Evolutionary conservation across 2,888 invertebrate species (phyloP), one percentile per base, ranked within the genome.

Genomic region (Amblyjoppa fuscipennis): DNA sequence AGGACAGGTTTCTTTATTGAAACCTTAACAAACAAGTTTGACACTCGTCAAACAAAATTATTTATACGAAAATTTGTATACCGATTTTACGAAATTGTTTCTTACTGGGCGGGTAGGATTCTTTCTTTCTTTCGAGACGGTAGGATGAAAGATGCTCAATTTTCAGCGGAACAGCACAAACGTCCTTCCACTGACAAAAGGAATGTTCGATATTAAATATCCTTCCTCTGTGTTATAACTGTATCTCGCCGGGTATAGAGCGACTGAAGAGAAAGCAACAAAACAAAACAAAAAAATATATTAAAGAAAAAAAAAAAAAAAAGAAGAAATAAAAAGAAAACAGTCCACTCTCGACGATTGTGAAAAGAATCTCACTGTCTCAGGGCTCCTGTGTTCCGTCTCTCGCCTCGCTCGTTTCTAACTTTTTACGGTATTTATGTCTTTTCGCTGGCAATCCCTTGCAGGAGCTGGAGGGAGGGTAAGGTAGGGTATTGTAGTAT

Each of bases 311-410:
- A 34, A 34, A 38, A 9, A 38, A 16, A 5, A 13, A 31, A 34
- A 34, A 20, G 6, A 53, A 68, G 59, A 13, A 81, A 38, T n/a
- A 73, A 77, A 73, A 64, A 74, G 75, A 45, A 84, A 77, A 82
- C 64, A 61, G 81, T 81, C 64, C 74, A 28, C 69, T 78, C 69
- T 34, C 69, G 69, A 64, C 74, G 71, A 69, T 78, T 81, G 69
- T 84, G 84, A 85, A 85, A 81, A 78, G 81, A 81, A 81, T 78
- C 81, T 74, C 69, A 73, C 71, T 81, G 76, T 73, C 71, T 64
- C 73, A 56, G 56, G 71, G 71, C 81, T 81, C 78, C 78, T 25
- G 49, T 45, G 51, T 53, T 53, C 66, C 34, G 41, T 34, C 28
- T 16, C 59, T 73, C 59, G 51, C 31, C 25, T 20, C 51, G 31